A percentile compares a stretch with the other conserved stretches of the same genome.
Conservation (phyloP, 64 coral and sea anemone genomes). For the Montipora cactus region DNA sequence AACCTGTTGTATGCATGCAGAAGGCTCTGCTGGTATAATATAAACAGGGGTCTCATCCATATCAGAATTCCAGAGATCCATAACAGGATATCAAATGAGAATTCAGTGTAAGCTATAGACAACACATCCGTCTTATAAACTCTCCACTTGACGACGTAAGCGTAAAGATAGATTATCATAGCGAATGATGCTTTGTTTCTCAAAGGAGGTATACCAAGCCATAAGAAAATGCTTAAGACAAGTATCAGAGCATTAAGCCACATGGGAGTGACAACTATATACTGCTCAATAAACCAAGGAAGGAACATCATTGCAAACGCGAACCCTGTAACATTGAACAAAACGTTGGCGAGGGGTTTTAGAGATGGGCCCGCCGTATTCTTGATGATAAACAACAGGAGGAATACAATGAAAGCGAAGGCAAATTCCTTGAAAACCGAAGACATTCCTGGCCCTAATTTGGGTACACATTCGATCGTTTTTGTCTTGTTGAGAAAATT, state of each 20-base stretch:
- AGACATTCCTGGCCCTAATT: slow-evolving; percentile 20
- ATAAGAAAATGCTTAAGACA: slow-evolving; percentile 65
- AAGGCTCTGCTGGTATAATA: slow-evolving; percentile 52
- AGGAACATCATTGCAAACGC: slow-evolving; percentile 43
- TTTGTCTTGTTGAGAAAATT: slow-evolving; percentile 9
- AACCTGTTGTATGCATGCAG: slow-evolving; percentile 70
- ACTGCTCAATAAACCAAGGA: slow-evolving; percentile 76
- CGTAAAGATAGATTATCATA: slow-evolving; percentile 55
- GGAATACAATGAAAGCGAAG: slow-evolving; percentile 1
- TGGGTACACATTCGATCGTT: not conserved
- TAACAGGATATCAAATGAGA: not conserved
- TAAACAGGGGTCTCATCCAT: slow-evolving; percentile 58
- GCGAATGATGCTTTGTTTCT: slow-evolving; percentile 53
- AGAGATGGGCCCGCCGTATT: not conserved
- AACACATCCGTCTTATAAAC: slow-evolving; percentile 64
- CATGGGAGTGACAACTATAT: slow-evolving; percentile 55
- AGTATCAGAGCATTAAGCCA: slow-evolving; percentile 71
- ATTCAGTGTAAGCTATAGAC: not conserved
- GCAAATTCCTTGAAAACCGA: not conserved
- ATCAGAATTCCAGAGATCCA: slow-evolving; percentile 65
- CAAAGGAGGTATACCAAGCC: slow-evolving; percentile 74
- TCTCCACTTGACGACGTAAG: slow-evolving; percentile 77
- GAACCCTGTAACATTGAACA: slow-evolving; percentile 22
- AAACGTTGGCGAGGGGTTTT: not conserved
- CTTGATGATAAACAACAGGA: slow-evolving; percentile 18